Evolutionary conservation across 2,888 invertebrate species (phyloP).

Genomic region (Operophtera brumata): DNA sequence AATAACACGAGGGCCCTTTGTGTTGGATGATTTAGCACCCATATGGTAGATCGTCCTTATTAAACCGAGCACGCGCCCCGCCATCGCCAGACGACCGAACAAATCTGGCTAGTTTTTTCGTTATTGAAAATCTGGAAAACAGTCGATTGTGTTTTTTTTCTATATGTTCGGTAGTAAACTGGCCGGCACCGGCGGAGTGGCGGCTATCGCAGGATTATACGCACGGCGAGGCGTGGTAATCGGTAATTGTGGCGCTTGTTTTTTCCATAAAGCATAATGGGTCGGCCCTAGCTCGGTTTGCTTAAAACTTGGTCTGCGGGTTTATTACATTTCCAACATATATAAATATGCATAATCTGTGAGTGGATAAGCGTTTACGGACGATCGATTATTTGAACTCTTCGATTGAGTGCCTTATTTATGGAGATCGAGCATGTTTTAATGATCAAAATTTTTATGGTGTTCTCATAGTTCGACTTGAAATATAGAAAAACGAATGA

Average conservation of each 20-base stretch:
- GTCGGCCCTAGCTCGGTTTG: constrained; percentile 18
- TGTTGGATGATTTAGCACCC: constrained; percentile 46
- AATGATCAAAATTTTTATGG: constrained; percentile 38
- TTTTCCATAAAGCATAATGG: constrained; percentile 29
- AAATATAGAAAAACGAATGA: constrained; percentile 35
- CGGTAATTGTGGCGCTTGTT: constrained; percentile 38
- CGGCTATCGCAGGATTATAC: constrained; percentile 24
- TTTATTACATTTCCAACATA: constrained; percentile 34
- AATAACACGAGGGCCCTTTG: constrained; percentile 45
- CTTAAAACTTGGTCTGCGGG: constrained; percentile 31
- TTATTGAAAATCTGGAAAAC: constrained; percentile 4
- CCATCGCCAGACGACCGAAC: constrained; percentile 9
- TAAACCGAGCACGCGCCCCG: constrained; percentile 38
- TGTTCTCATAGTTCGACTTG: constrained; percentile 32
- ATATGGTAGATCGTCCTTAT: constrained; percentile 23
- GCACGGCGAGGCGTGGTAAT: constrained; percentile 31
- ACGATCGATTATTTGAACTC: constrained; percentile 36
- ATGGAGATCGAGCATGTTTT: constrained; percentile 38
- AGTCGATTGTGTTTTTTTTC: not conserved
- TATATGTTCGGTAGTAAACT: not conserved
- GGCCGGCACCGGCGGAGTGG: not conserved
- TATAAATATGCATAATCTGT: constrained; percentile 30
- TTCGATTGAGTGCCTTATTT: constrained; percentile 38
- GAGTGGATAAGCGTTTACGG: constrained; percentile 31
- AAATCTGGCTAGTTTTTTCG: constrained; percentile 8